Percentiles rank a stretch among this genome's conserved stretches.
Evolutionary conservation across 2,797 vertebrate species (phyloP).

Genomic region (Harpagifer antarcticus): DNA sequence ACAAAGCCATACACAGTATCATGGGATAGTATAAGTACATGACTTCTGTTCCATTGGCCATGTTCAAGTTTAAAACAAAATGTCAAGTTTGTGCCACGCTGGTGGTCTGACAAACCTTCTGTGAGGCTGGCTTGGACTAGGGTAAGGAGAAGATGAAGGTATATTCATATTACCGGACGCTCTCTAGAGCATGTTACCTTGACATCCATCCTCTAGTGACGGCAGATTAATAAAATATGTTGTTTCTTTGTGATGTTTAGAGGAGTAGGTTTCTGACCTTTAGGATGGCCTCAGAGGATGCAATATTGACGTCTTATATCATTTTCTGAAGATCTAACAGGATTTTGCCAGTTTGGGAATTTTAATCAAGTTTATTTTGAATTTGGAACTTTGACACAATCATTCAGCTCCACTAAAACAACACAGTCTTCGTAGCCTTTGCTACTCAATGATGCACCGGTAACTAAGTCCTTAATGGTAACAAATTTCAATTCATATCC

Average conservation of each 20-base stretch:
- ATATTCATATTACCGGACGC: background rate
- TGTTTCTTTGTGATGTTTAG: background rate
- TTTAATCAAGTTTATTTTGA: slow-evolving; percentile 6
- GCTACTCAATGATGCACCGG: background rate
- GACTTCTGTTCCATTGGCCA: background rate
- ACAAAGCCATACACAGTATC: no score
- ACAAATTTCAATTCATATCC: background rate
- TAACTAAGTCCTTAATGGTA: slow-evolving; percentile 10
- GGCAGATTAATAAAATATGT: background rate
- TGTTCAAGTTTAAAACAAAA: no score
- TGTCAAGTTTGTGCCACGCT: no score
- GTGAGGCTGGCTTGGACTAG: background rate
- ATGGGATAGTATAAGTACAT: no score
- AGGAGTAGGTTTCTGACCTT: slow-evolving; percentile 11
- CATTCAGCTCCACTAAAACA: background rate
- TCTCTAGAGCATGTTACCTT: background rate
- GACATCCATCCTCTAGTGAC: background rate
- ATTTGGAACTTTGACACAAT: background rate
- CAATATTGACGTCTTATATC: background rate
- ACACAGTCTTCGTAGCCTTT: slow-evolving; percentile 4
- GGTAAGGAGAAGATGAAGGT: background rate
- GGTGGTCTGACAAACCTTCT: no score
- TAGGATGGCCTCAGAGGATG: background rate
- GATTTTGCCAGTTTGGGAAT: background rate
- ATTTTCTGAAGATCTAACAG: slow-evolving; percentile 12